Evolutionary conservation across 1,140 invertebrate species (phyloP), one percentile per base, ranked within the genome.

Genomic region (Amphibalanus amphitrite): DNA sequence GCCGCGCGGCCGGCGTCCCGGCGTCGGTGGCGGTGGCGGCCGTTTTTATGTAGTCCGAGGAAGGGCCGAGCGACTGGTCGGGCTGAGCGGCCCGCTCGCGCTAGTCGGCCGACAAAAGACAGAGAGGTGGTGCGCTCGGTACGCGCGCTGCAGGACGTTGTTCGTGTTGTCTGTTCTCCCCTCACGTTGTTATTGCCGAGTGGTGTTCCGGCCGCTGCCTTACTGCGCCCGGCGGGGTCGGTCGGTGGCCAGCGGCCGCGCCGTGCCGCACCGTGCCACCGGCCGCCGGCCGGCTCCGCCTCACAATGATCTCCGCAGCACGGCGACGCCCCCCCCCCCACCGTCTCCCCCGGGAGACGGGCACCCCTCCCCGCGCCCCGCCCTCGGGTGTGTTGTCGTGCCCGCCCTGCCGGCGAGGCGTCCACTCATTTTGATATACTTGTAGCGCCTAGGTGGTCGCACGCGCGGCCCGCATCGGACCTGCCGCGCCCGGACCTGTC

Each of bases 371-470:
- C 47, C 47, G 10, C 47, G 6, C 47, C 47, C 47, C 47, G 10
- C 47, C 10, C 47, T 59, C 47, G 10, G 17, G 47, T 20, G 47
- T 23, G 10, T 23, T 6, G 47, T 59, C 47, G 47, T 59, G 47
- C 20, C 20, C 38, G 6, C 38, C 6, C 47, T 20, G 13, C 47
- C 47, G 20, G 47, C 20, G 47, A 59, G 47, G 47, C 47, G 47
- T 59, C 47, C 47, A 59, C 47, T 59, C 47, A 59, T 59, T 59
- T 59, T 59, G 47, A 59, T 59, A 59, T 59, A 59, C 47, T 59
- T 59, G 47, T 59, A 59, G 13, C 47, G 47, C 17, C 10, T 59
- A 59, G 47, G 47, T 1, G 13, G 20, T 1, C 47, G 47, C 47
- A 20, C 13, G 33, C 33, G 33, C 4, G 4, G 4, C 33, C 33